Base-by-base conservation (phyloP, 2,888 invertebrate genomes). In the Onchidella celtica region DNA sequence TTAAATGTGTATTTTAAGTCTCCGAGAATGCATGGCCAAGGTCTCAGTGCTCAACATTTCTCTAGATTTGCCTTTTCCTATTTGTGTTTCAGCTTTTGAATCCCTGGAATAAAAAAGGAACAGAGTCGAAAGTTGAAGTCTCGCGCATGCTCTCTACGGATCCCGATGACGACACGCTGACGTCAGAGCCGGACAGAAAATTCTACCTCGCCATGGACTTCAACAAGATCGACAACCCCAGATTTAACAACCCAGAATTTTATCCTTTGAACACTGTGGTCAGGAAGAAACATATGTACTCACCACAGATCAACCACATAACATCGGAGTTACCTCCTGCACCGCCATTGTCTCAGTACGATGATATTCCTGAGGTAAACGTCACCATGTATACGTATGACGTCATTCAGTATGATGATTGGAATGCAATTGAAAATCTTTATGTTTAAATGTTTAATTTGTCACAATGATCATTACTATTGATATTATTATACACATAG, bases 141-240 rank as follows among this genome's bases (percentile, higher is more conserved):
- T 38, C 68, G 2, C 63, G 63, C 63, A 63, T 63, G 63, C 63
- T 3, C 3, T 65, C 65, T n/a, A 38, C 65, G 24, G 47, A 59
- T 0, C 17, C 6, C 0, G 40, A 61, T n/a, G 96, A 96, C 83
- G 82, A 87, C 81, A 84, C 85, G 9, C 73, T 86, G 47, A 85
- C 85, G 27, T 75, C 82, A 2, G 78, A 78, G 3, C 86, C 97
- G 0, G 97, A 97, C 89, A 95, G 96, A 88, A 96, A 96, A 91
- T 97, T 97, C 93, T 97, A 96, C 90, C 94, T 98, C 21, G 96
- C 96, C 0, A 97, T 97, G 87, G 98, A 98, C 90, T 97, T 97
- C 93, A 97, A 97, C 89, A 95, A 95, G 21, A 96, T 96, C 87
- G 96, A 97, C 91, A 97, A 97, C 92, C 95, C 96, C 0, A 95